Conservation (phyloP, 2,113 vertebrate species). For the Myotis yumanensis region DNA sequence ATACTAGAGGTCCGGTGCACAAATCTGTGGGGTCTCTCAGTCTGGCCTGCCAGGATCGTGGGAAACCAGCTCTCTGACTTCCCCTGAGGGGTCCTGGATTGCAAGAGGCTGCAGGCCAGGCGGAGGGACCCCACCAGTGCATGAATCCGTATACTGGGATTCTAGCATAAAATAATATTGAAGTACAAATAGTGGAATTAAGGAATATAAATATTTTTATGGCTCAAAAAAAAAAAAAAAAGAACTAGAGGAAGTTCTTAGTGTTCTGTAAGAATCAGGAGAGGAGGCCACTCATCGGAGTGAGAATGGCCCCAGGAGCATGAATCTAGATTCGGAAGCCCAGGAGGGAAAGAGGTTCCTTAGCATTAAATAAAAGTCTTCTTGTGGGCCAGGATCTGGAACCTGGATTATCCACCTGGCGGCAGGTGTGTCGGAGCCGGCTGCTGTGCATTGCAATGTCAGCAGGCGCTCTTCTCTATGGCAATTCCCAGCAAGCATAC, state of each 20-base stretch:
- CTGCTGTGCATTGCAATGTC: accelerated
- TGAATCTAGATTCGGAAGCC: constrained; percentile 8
- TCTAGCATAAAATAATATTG: background rate
- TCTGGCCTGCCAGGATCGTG: too few species aligned
- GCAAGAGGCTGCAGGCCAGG: too few species aligned
- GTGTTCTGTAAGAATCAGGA: background rate
- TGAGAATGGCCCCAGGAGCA: background rate
- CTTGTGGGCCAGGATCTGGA: background rate
- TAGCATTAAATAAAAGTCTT: background rate
- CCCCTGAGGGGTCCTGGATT: too few species aligned
- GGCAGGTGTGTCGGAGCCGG: background rate
- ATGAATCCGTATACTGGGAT: too few species aligned
- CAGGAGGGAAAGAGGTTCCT: background rate
- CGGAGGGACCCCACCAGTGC: too few species aligned
- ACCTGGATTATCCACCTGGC: background rate
- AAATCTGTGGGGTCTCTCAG: too few species aligned
- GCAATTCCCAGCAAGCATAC: background rate
- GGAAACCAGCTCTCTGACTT: too few species aligned
- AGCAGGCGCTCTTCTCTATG: background rate
- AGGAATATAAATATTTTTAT: background rate
- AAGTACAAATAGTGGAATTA: background rate
- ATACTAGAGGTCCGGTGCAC: too few species aligned
- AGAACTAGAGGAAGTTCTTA: background rate
- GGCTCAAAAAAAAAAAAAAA: background rate
- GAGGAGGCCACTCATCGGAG: background rate